A percentile compares a stretch with the other conserved stretches of the same genome.
These are phyloP conservation scores for Protonemura montana DNA, from an alignment of 2,888 invertebrate species.

Conservation along the genomic window DNA sequence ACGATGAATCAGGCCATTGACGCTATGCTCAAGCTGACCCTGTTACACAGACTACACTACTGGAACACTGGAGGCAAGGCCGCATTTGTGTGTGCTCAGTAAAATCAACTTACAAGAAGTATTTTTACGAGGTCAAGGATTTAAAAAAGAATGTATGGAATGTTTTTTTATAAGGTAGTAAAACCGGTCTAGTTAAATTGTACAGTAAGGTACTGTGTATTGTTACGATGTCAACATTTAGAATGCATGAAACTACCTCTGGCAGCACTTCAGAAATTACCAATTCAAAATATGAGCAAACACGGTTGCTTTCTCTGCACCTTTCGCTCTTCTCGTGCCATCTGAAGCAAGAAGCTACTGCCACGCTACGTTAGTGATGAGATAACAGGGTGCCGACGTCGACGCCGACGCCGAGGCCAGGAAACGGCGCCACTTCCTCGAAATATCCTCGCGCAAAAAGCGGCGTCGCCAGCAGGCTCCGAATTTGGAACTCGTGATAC, in stretches of 20 bases:
- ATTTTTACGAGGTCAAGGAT: conserved; percentile 27
- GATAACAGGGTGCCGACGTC: neutral
- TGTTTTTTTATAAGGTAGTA: conserved; percentile 36
- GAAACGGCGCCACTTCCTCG: neutral
- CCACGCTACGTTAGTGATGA: conserved; percentile 12
- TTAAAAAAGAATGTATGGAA: conserved; percentile 24
- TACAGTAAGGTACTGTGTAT: conserved; percentile 32
- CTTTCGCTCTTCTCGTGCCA: conserved; percentile 20
- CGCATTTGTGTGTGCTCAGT: conserved; percentile 18
- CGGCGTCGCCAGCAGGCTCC: neutral
- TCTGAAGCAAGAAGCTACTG: conserved; percentile 12
- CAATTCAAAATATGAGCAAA: conserved; percentile 34
- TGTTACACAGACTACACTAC: conserved; percentile 8
- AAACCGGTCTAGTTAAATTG: conserved; percentile 35
- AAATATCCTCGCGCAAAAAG: conserved; percentile 22
- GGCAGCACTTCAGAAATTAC: conserved; percentile 28
- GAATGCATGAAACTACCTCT: conserved; percentile 31
- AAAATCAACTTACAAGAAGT: neutral
- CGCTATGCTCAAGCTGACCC: conserved; percentile 14
- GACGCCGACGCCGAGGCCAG: neutral
- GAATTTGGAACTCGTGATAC: conserved; percentile 26
- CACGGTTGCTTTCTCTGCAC: neutral
- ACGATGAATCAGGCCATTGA: conserved; percentile 32
- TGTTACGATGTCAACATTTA: conserved; percentile 34
- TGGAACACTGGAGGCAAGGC: conserved; percentile 31